These are phyloP conservation scores for Mus musculus DNA, from an alignment of 2,113 vertebrate species.

Conservation along the genomic window GRCm39 chr1:167994001-167994500, in stretches of 20 bases:
- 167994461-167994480: neutral
- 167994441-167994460: neutral
- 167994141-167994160: neutral
- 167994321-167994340: neutral
- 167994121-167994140: neutral
- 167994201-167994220: neutral
- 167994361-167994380: neutral
- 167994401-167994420: fast-evolving
- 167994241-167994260: neutral
- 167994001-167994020: neutral
- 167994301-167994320: neutral
- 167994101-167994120: neutral
- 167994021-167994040: neutral
- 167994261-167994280: neutral
- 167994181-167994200: neutral
- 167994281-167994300: neutral
- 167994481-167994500: neutral
- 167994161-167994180: neutral
- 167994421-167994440: neutral
- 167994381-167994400: neutral
- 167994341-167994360: neutral
- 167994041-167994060: neutral
- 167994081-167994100: neutral
- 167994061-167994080: neutral
- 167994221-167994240: neutral